Conservation (phyloP, 2,797 vertebrate species). For the Bryconaethiops microstoma region DNA sequence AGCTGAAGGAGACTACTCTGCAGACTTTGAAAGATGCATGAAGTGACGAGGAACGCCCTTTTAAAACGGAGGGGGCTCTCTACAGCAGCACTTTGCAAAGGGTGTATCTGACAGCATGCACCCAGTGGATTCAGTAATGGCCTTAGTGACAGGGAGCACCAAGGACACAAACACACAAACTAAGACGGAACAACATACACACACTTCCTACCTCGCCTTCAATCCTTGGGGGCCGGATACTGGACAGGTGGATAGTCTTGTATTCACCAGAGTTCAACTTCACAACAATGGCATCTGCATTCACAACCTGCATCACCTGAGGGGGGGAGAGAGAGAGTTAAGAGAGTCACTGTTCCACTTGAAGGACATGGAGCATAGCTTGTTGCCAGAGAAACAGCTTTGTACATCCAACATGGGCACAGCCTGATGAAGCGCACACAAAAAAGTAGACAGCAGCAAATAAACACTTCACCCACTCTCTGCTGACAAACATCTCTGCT, state of each 20-base stretch:
- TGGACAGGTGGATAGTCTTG: conserved; percentile 96
- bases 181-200: neutral
- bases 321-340: conserved; percentile 8
- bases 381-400: conserved; percentile 53
- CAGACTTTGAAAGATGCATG: conserved; percentile 47
- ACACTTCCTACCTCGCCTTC: conserved; percentile 84
- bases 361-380: conserved; percentile 40
- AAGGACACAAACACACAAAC: conserved; percentile 21
- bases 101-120: conserved; percentile 37
- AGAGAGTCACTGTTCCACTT: conserved; percentile 24
- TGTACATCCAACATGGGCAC: conserved; percentile 18
- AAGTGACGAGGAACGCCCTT: conserved; percentile 40
- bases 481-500: conserved; percentile 26
- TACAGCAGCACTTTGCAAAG: conserved; percentile 54
- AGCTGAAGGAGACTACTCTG: conserved; percentile 1
- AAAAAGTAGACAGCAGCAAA: conserved; percentile 29
- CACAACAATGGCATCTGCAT: conserved; percentile 93
- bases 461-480: conserved; percentile 48
- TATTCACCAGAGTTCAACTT: conserved; percentile 93
- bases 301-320: conserved; percentile 96
- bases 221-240: conserved; percentile 91
- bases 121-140: conserved; percentile 47
- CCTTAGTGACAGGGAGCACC: conserved; percentile 39
- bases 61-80: conserved; percentile 34
- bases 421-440: conserved; percentile 19